Evolutionary conservation across 2,888 invertebrate genomes (phyloP).

Genomic region (Chalcosyrphus nemorum): DNA sequence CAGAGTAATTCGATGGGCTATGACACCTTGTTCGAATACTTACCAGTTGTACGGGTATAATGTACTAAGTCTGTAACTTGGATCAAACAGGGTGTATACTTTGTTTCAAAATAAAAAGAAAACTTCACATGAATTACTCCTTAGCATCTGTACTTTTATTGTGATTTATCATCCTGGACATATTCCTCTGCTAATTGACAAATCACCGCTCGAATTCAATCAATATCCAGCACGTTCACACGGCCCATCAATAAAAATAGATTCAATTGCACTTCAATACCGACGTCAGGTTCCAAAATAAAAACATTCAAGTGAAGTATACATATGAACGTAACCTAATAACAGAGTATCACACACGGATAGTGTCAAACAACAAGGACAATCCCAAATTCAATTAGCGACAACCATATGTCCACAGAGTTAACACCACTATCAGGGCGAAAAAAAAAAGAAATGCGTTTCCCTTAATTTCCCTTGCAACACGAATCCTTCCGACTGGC

Average conservation of each 20-base stretch:
- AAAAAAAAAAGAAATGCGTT: not conserved
- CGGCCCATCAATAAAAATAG: not conserved
- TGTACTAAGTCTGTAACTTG: no score
- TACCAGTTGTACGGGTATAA: no score
- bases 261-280: not conserved
- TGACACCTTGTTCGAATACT: no score
- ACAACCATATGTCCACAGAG: not conserved
- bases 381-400: slow-evolving; percentile 23
- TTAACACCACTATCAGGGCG: slow-evolving; percentile 1
- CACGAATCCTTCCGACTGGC: not conserved
- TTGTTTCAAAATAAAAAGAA: no score
- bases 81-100: no score
- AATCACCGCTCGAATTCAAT: no score
- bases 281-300: not conserved
- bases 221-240: no score
- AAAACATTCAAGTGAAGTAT: not conserved
- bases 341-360: not conserved
- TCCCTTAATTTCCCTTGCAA: slow-evolving; percentile 31
- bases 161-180: no score
- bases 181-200: no score
- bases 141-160: no score
- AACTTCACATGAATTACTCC: no score
- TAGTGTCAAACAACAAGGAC: not conserved
- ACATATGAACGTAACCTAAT: not conserved
- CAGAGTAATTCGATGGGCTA: no score